These are phyloP conservation scores for Laothoe populi DNA, from an alignment of 2,888 invertebrate species.

Conservation along the genomic window DNA sequence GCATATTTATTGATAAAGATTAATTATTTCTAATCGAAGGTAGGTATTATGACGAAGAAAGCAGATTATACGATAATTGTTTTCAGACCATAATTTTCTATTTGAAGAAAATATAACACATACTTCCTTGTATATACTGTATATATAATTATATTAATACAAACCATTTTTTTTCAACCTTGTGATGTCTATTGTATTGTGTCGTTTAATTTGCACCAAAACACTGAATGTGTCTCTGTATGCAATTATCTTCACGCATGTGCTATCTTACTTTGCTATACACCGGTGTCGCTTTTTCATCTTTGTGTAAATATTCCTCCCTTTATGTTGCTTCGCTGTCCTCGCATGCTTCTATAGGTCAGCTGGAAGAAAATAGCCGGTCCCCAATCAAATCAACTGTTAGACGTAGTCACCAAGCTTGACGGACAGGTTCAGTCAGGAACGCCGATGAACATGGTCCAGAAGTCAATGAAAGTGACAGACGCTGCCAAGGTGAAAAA, in stretches of 20 bases:
- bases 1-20: no score
- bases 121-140: no score
- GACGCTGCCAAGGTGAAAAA: constrained; percentile 87
- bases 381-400: constrained; percentile 85
- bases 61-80: no score
- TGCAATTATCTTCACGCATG: constrained; percentile 48
- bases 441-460: constrained; percentile 65
- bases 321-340: constrained; percentile 43
- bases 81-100: no score
- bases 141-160: constrained; percentile 1
- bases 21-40: no score
- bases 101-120: no score
- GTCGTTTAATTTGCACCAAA: constrained; percentile 44
- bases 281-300: constrained; percentile 62
- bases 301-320: constrained; percentile 30
- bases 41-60: no score
- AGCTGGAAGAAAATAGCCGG: constrained; percentile 88
- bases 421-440: constrained; percentile 84
- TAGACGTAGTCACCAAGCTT: constrained; percentile 88
- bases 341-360: constrained; percentile 65
- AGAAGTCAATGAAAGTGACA: constrained; percentile 72
- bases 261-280: constrained; percentile 39
- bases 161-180: constrained; percentile 40
- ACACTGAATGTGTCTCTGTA: constrained; percentile 65
- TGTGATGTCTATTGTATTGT: constrained; percentile 81